Evolutionary conservation across 2,888 invertebrate species (phyloP).

Genomic region (Nebria salina): DNA sequence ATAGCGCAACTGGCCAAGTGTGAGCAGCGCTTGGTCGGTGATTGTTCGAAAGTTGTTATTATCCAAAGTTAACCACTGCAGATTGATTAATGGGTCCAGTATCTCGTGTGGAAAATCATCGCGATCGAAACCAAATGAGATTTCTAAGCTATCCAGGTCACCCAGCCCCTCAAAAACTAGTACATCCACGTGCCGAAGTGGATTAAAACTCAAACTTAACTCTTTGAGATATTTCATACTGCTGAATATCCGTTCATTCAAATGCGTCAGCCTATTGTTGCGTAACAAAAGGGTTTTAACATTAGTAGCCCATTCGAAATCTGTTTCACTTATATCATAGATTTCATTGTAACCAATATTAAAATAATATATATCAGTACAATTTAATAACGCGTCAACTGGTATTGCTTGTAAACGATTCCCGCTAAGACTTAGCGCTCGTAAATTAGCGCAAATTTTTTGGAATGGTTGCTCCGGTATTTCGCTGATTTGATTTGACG

Average conservation of each 20-base stretch:
- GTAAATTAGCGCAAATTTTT: constrained; percentile 70
- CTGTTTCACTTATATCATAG: constrained; percentile 77
- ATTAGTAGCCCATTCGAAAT: constrained; percentile 84
- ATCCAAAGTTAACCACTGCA: constrained; percentile 87
- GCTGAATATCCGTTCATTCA: constrained; percentile 76
- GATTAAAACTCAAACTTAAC: constrained; percentile 91
- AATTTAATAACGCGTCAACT: constrained; percentile 72
- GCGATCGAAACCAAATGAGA: constrained; percentile 85
- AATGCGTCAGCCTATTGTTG: constrained; percentile 83
- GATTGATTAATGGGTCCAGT: constrained; percentile 75
- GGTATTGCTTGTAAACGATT: constrained; percentile 82
- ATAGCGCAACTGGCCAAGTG: constrained; percentile 77
- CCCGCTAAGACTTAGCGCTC: constrained; percentile 82
- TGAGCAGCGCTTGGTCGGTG: constrained; percentile 75
- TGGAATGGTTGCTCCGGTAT: constrained; percentile 71
- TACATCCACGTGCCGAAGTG: constrained; percentile 82
- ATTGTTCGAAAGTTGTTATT: constrained; percentile 85
- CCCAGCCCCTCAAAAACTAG: constrained; percentile 83
- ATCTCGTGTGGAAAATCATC: constrained; percentile 82
- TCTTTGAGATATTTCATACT: constrained; percentile 82
- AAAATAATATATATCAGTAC: constrained; percentile 82
- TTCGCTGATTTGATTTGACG: constrained; percentile 78
- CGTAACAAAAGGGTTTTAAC: constrained; percentile 83
- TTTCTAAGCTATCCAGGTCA: constrained; percentile 81
- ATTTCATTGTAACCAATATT: constrained; percentile 91